phyloP scores from a whole-genome alignment of 2,113 vertebrate genomes.

The Myotis brandtii region DNA sequence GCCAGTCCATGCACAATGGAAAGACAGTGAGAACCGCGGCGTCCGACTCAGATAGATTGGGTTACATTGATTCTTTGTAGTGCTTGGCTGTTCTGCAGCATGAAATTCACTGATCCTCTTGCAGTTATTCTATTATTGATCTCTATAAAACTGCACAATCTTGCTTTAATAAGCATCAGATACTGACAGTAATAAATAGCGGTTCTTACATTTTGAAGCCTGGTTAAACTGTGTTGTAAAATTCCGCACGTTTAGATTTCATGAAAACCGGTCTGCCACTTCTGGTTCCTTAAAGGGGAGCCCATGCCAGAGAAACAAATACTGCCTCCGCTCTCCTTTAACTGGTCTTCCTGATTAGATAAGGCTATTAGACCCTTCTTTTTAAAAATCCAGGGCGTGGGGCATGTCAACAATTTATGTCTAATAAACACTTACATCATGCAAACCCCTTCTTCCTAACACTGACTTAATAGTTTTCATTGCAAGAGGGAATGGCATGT shows the following conservation, averaged over 20 bases:
- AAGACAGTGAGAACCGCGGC: constrained; percentile 71
- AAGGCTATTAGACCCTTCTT: background rate
- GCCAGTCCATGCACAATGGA: constrained; percentile 65
- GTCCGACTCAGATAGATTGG: constrained; percentile 83
- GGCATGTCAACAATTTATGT: background rate
- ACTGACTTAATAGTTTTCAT: background rate
- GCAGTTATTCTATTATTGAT: constrained; percentile 61
- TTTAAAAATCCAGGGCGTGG: background rate
- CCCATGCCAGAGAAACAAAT: background rate
- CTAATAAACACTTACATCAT: background rate
- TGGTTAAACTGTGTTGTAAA: background rate
- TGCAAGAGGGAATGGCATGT: background rate
- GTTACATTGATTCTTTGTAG: constrained; percentile 85
- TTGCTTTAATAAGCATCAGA: constrained; percentile 66
- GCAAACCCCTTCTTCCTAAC: background rate
- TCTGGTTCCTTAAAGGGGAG: constrained; percentile 1
- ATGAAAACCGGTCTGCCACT: fast-evolving
- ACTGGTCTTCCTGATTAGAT: constrained; percentile 2
- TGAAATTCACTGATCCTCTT: constrained; percentile 83
- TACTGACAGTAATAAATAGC: background rate
- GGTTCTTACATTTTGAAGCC: background rate
- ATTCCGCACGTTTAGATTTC: background rate
- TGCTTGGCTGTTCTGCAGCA: constrained; percentile 70
- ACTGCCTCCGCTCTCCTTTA: background rate
- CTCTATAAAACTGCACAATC: constrained; percentile 34